These are phyloP conservation scores for Hybognathus amarus DNA, from an alignment of 2,797 vertebrate genomes.

Conservation along the genomic window DNA sequence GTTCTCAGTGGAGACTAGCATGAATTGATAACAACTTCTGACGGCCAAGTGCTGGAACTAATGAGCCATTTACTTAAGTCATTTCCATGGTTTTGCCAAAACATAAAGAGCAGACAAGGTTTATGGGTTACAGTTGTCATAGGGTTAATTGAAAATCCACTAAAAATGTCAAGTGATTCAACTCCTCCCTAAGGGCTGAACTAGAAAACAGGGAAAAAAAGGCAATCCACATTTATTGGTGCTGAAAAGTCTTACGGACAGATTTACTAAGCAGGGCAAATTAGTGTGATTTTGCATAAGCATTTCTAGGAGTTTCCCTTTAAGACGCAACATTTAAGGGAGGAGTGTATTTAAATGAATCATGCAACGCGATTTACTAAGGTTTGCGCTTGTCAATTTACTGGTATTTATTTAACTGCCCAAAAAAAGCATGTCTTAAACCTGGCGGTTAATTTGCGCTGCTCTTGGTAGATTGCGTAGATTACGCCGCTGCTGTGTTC, in stretches of 20 bases:
- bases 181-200: constrained; percentile 65
- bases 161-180: constrained; percentile 78
- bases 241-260: constrained; percentile 51
- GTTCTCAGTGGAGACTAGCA: constrained; percentile 66
- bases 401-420: background rate
- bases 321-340: background rate
- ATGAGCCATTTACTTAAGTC: constrained; percentile 76
- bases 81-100: constrained; percentile 68
- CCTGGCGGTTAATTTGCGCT: background rate
- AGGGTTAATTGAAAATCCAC: constrained; percentile 77
- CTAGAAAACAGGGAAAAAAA: constrained; percentile 22
- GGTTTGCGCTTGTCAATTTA: too few species aligned
- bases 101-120: constrained; percentile 62
- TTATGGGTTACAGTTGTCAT: constrained; percentile 74
- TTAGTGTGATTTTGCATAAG: background rate
- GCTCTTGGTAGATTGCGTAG: background rate
- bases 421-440: background rate
- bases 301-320: background rate
- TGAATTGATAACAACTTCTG: constrained; percentile 73
- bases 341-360: background rate
- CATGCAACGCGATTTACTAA: background rate
- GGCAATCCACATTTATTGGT: constrained; percentile 63
- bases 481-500: too few species aligned
- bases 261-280: background rate
- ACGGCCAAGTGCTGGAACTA: constrained; percentile 76